phyloP scores from a whole-genome alignment of 2,888 invertebrate species.

The Sarcophaga variegata region DNA sequence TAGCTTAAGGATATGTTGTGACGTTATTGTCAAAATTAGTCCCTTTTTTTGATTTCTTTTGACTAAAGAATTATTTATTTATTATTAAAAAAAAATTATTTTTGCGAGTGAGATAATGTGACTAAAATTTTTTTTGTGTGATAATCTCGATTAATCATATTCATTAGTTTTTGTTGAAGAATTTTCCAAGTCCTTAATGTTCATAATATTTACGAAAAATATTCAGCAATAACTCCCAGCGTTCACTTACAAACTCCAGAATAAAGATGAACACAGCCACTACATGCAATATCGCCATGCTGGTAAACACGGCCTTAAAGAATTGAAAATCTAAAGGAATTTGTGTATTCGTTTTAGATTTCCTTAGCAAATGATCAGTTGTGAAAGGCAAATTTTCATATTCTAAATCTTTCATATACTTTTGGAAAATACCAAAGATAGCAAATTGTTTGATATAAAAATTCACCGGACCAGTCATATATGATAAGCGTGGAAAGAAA shows the following conservation, averaged over 20 bases:
- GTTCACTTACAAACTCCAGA: slow-evolving; percentile 15
- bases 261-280: neutral
- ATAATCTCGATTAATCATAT: neutral
- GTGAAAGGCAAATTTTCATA: slow-evolving; percentile 27
- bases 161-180: no score
- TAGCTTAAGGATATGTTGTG: no score
- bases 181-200: neutral
- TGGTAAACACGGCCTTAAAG: neutral
- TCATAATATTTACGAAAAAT: neutral
- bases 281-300: neutral
- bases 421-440: neutral
- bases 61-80: no score
- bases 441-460: neutral
- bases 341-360: neutral
- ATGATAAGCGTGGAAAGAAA: slow-evolving; percentile 71
- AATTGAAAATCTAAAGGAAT: slow-evolving; percentile 28
- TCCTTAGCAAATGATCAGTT: neutral
- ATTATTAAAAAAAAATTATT: no score
- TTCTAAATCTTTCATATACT: neutral
- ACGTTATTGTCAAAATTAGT: no score
- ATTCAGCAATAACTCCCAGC: neutral
- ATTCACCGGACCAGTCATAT: slow-evolving; percentile 56
- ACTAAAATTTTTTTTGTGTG: neutral
- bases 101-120: no score
- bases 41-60: no score